Conservation (phyloP, 2,888 invertebrate genomes). For the Tigriopus californicus region DNA sequence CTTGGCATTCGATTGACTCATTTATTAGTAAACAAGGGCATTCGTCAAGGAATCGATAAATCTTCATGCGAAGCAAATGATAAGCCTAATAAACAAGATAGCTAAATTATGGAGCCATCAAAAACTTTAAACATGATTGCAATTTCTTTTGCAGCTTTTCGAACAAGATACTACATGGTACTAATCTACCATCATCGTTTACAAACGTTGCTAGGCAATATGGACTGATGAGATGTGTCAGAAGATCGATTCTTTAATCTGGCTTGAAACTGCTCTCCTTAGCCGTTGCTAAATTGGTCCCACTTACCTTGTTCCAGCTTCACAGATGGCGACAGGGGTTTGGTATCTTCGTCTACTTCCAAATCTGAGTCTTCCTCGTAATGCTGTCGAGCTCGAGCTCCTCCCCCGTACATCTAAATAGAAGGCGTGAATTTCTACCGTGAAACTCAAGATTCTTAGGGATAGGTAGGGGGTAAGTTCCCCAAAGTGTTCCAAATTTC, state of each 20-base stretch:
- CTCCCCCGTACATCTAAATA: constrained; percentile 11
- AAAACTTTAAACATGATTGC: no score
- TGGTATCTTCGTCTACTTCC: constrained; percentile 7
- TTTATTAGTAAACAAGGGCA: background rate
- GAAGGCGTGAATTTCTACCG: background rate
- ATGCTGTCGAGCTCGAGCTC: constrained; percentile 13
- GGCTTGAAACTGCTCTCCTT: no score
- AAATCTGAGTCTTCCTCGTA: constrained; percentile 12
- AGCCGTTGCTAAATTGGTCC: background rate
- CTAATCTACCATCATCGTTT: no score
- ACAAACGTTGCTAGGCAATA: no score
- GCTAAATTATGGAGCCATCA: no score
- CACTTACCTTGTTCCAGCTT: background rate
- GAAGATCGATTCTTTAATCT: no score
- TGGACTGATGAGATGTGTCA: no score
- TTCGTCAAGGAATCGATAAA: background rate
- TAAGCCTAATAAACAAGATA: no score
- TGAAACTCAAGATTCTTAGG: no score
- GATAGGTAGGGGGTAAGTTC: no score
- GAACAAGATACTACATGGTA: no score
- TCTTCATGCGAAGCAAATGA: background rate
- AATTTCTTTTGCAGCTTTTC: no score
- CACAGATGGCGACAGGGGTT: background rate
- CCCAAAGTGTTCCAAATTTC: background rate
- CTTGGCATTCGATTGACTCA: background rate